A percentile compares a stretch with the other conserved stretches of the same genome.
These are phyloP conservation scores for Cariama cristata DNA, from an alignment of 2,113 vertebrate species.

Conservation along the genomic window DNA sequence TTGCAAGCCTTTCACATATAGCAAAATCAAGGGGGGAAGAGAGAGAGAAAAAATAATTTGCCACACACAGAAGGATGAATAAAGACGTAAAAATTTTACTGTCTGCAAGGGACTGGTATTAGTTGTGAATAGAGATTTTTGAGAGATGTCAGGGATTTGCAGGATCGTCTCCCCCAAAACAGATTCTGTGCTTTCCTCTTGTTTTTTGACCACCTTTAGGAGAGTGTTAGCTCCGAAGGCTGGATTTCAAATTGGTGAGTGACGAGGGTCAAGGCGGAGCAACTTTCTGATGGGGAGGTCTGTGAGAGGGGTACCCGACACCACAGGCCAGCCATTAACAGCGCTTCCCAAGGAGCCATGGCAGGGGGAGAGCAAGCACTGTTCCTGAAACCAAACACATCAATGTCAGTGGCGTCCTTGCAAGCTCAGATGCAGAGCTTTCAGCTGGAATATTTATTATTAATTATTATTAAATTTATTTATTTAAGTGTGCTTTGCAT, in stretches of 20 bases:
- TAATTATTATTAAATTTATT: conserved; percentile 67
- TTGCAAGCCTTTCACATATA: neutral
- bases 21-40: neutral
- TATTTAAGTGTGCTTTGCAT: conserved; percentile 58
- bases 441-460: conserved; percentile 53
- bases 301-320: neutral
- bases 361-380: neutral
- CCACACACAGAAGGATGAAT: neutral
- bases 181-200: neutral
- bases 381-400: neutral
- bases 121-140: neutral
- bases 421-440: conserved; percentile 7
- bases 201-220: neutral
- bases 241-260: neutral
- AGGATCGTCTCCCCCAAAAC: neutral
- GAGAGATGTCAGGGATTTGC: neutral
- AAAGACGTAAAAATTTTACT: neutral
- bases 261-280: neutral
- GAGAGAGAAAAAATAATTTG: neutral
- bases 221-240: neutral
- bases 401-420: conserved; percentile 40
- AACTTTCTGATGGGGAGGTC: neutral
- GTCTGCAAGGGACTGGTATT: neutral
- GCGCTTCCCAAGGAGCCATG: neutral
- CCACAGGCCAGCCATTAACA: neutral